Base-by-base conservation (phyloP, 2,888 invertebrate species). In the Tillus elongatus region DNA sequence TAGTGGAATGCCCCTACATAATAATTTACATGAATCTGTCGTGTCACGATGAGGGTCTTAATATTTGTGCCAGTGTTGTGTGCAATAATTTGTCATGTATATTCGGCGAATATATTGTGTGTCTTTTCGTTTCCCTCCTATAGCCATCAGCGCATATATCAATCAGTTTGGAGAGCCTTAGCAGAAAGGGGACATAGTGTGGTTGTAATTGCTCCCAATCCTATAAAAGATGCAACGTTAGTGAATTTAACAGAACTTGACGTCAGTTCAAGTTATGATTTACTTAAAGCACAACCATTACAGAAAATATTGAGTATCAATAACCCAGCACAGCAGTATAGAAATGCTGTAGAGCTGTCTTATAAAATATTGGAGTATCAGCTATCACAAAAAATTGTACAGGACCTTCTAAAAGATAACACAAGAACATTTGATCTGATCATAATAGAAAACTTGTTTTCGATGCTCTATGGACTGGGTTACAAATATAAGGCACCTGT, bases 71-170 rank as follows among this genome's bases (percentile, higher is more conserved):
- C n/a, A n/a, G n/a, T n/a, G n/a, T n/a, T n/a, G n/a, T n/a, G n/a
- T n/a, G n/a, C n/a, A n/a, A n/a, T n/a, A n/a, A n/a, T n/a, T n/a
- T n/a, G n/a, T n/a, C n/a, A n/a, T n/a, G n/a, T n/a, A n/a, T n/a
- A n/a, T n/a, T n/a, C n/a, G n/a, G 37, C 40, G 12, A 37, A 39
- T 16, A 39, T 39, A 8, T 24, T 39, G 1, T 35, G 33, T 4
- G 35, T 27, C 8, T 33, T 30, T 2, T 15, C 39, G 12, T 35
- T 39, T 39, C 36, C 36, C 9, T 35, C 40, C 2, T 2, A 15
- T 10, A 72, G 71, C 45, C 72, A 73, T 42, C 71, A 72, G 50
- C 50, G 64, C 0, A 62, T 68, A 1, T 70, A 61, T 50, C 62
- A 61, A 30, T 60, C 64, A 4, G 49, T 73, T 16, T 64, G 67